Conservation (phyloP, 2,888 invertebrate genomes). For the Tetragonisca angustula region DNA sequence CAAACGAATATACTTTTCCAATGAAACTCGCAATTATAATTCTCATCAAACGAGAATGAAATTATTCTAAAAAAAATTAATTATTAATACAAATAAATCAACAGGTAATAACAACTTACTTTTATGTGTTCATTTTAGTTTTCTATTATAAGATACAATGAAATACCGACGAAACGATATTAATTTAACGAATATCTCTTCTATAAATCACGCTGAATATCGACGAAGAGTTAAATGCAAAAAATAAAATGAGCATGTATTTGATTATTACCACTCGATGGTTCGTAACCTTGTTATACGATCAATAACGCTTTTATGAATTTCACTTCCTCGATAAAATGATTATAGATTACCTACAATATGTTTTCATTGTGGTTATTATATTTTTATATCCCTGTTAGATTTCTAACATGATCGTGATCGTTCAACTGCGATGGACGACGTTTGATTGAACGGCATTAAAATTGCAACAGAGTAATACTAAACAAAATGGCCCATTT, state of each 20-base stretch:
- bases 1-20: too few relatives aligned
- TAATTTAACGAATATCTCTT: not conserved
- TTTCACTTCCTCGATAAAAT: not conserved
- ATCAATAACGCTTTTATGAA: not conserved
- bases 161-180: not conserved
- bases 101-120: not conserved
- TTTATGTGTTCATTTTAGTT: not conserved
- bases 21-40: too few relatives aligned
- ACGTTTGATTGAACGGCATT: not conserved
- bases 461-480: not conserved
- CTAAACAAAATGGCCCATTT: not conserved
- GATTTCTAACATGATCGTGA: not conserved
- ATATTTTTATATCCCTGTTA: constrained; percentile 1
- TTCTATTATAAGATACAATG: not conserved
- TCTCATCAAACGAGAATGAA: not conserved
- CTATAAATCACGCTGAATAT: not conserved
- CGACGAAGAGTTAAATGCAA: not conserved
- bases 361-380: not conserved
- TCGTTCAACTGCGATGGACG: not conserved
- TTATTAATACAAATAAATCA: not conserved
- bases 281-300: not conserved
- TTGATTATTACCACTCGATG: not conserved
- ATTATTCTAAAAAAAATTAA: not conserved
- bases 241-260: not conserved
- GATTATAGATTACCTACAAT: not conserved